These are phyloP conservation scores for Typhlichthys eigenmanni DNA, from an alignment of 2,797 vertebrate genomes.

Conservation along the genomic window DNA sequence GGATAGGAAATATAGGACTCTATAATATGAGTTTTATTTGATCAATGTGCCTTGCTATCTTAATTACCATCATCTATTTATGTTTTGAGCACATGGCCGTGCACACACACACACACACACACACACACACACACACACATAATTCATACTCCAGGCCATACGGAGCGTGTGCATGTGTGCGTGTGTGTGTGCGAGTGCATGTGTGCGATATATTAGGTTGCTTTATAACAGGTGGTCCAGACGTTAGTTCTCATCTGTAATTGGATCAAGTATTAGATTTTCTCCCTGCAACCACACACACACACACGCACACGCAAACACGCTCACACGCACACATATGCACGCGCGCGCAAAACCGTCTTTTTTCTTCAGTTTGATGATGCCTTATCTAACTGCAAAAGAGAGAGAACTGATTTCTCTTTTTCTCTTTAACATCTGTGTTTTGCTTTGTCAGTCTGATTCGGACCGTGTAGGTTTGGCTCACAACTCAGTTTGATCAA, in stretches of 20 bases:
- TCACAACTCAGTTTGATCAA: too few relatives aligned
- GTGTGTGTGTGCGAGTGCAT: constrained; percentile 1
- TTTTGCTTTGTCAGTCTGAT: too few relatives aligned
- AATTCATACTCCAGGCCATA: constrained; percentile 2
- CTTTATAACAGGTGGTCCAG: constrained; percentile 72
- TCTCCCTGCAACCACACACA: constrained; percentile 35
- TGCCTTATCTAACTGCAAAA: too few relatives aligned
- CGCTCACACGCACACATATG: not conserved
- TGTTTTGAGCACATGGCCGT: not conserved
- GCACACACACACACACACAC: constrained; percentile 3
- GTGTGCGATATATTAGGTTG: constrained; percentile 61
- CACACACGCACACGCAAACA: not conserved
- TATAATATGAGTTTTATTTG: too few relatives aligned
- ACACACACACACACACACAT: not conserved
- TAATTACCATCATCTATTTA: too few relatives aligned
- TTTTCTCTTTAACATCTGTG: too few relatives aligned
- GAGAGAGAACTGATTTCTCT: too few relatives aligned
- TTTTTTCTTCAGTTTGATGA: not conserved
- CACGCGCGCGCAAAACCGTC: not conserved
- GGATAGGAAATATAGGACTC: too few relatives aligned
- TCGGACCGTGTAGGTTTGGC: too few relatives aligned
- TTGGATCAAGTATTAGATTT: constrained; percentile 59
- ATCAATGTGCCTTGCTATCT: too few relatives aligned
- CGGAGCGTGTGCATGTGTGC: not conserved
- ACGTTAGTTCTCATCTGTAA: constrained; percentile 62